Evolutionary conservation across 2,888 invertebrate species (phyloP).

Genomic region (Euclidia mi): DNA sequence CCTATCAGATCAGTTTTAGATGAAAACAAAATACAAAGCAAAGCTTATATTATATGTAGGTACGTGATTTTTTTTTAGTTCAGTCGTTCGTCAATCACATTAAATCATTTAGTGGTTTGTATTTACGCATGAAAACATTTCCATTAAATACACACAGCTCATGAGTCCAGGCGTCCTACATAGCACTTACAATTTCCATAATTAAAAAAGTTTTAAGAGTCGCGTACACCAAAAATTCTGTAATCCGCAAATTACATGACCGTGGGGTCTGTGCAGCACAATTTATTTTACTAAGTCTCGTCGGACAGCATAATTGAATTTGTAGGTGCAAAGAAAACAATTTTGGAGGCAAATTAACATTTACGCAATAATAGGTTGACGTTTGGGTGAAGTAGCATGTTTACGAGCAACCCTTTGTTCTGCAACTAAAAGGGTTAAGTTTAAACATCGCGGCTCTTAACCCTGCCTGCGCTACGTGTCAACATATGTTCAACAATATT

Average conservation of each 20-base stretch:
- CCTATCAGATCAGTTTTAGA: no score
- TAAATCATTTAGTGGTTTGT: not conserved
- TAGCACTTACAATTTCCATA: conserved; percentile 24
- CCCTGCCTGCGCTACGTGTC: conserved; percentile 63
- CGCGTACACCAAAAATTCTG: conserved; percentile 20
- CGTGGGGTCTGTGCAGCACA: conserved; percentile 44
- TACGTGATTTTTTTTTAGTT: no score
- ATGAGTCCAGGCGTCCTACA: not conserved
- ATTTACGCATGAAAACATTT: conserved; percentile 10
- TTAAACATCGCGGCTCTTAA: conserved; percentile 73
- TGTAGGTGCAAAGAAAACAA: conserved; percentile 68
- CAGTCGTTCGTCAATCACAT: not conserved
- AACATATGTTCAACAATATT: conserved; percentile 68
- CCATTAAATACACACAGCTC: conserved; percentile 1
- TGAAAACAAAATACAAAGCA: no score
- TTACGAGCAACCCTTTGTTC: conserved; percentile 75
- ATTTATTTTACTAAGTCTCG: conserved; percentile 62
- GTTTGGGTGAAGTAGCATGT: conserved; percentile 59
- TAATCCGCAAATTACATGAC: conserved; percentile 25
- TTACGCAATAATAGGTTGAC: conserved; percentile 66
- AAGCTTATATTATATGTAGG: no score
- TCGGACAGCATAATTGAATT: conserved; percentile 61
- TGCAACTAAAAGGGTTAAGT: conserved; percentile 79
- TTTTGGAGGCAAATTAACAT: conserved; percentile 70
- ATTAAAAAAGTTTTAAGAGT: conserved; percentile 40